Conservation (phyloP, 1,140 invertebrate species). For the Metaphire vulgaris region DNA sequence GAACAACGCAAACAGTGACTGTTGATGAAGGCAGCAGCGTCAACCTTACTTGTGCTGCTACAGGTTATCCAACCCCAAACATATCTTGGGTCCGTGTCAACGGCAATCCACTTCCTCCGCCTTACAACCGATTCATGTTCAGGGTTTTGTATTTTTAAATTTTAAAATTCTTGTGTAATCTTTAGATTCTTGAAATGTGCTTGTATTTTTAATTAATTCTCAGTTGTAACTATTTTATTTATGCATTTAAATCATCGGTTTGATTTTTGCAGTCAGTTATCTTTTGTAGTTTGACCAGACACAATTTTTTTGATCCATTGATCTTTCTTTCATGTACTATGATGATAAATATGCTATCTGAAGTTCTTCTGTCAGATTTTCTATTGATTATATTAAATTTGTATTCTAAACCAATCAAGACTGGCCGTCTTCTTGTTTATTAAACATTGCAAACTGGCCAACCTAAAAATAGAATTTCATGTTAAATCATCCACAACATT, state of each 20-base stretch:
- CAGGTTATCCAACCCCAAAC: slow-evolving; percentile 72
- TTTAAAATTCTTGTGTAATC: no score
- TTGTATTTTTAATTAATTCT: neutral
- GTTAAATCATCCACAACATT: neutral
- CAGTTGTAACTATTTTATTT: slow-evolving; percentile 1
- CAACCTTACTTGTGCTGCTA: slow-evolving; percentile 63
- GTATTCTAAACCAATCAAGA: no score
- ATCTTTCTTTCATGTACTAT: no score
- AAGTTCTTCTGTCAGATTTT: no score
- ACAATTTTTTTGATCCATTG: no score
- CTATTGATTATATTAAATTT: no score
- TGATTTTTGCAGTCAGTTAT: neutral
- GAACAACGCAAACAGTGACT: slow-evolving; percentile 72
- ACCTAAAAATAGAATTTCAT: no score
- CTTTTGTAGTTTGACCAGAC: no score
- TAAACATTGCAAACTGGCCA: no score
- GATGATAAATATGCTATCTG: no score
- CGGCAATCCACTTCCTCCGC: slow-evolving; percentile 36
- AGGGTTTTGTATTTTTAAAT: no score
- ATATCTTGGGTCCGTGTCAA: slow-evolving; percentile 64
- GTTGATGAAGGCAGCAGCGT: slow-evolving; percentile 71
- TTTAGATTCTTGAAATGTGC: slow-evolving; percentile 11
- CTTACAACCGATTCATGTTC: slow-evolving; percentile 26
- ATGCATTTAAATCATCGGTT: neutral
- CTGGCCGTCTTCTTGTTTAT: no score